A percentile compares a stretch with the other conserved stretches of the same genome.
phyloP scores from a whole-genome alignment of 37 sponge, comb jelly and placozoan genomes.

The Lycopodina hypogea region DNA sequence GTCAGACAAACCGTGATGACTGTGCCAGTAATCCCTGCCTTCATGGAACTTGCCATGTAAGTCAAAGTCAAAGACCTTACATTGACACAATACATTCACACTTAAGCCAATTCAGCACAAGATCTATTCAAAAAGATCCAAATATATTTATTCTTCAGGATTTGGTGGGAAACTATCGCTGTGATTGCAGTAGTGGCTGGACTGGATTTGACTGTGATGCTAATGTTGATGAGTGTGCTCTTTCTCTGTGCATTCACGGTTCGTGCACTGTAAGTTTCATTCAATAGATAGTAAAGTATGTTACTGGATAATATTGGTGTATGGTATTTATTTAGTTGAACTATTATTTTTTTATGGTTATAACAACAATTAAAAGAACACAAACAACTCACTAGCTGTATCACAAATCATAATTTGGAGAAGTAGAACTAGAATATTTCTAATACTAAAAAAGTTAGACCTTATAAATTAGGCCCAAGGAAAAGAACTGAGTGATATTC shows the following conservation, averaged over 20 bases:
- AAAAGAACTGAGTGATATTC: no score
- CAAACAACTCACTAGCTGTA: no score
- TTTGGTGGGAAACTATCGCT: not conserved
- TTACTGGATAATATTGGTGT: no score
- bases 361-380: no score
- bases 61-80: not conserved
- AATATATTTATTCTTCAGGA: not conserved
- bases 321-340: no score
- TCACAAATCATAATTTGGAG: no score
- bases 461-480: no score
- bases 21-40: conserved; percentile 44
- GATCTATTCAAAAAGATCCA: not conserved
- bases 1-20: conserved; percentile 42
- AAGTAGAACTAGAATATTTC: no score
- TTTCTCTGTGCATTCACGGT: conserved; percentile 11
- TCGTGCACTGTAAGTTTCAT: not conserved
- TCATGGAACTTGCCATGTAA: conserved; percentile 36
- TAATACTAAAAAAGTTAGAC: no score
- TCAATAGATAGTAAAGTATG: no score
- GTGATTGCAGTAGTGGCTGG: conserved; percentile 18
- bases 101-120: not conserved
- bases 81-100: not conserved
- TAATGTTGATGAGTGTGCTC: conserved; percentile 23
- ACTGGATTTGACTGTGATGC: conserved; percentile 27
- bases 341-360: no score